phyloP scores from a whole-genome alignment of 2,113 vertebrate genomes.

The Platichthys flesus region DNA sequence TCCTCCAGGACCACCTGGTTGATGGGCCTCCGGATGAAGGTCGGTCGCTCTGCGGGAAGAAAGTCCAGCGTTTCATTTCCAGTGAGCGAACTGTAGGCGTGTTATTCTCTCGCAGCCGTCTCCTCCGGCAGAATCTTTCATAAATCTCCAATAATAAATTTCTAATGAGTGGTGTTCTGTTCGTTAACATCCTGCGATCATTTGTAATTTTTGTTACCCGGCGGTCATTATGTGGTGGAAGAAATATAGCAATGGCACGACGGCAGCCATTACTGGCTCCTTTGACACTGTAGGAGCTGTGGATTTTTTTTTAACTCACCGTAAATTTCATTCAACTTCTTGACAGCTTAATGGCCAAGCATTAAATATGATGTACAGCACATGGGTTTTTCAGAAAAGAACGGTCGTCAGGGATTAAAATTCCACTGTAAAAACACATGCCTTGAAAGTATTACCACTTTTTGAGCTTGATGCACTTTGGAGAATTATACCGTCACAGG shows the following conservation, averaged over 20 bases:
- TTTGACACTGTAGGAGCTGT: neutral
- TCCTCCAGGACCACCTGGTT: constrained; percentile 98
- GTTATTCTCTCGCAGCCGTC: neutral
- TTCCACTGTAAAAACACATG: neutral
- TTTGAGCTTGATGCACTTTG: too few relatives aligned
- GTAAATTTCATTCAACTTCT: neutral
- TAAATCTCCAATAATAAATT: neutral
- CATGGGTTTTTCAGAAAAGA: constrained; percentile 6
- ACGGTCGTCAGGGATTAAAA: neutral
- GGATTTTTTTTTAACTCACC: neutral
- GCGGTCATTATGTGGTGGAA: neutral
- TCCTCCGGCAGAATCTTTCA: neutral
- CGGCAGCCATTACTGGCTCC: neutral
- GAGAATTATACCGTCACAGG: neutral
- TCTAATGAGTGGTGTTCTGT: neutral
- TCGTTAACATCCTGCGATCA: neutral
- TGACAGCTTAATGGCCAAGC: constrained; percentile 26
- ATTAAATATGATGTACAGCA: constrained; percentile 2
- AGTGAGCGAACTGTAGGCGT: neutral
- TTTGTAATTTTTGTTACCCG: neutral
- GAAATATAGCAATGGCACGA: neutral
- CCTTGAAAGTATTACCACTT: neutral
- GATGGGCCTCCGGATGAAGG: constrained; percentile 94
- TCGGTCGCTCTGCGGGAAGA: constrained; percentile 89
- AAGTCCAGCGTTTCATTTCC: neutral